Conservation (phyloP, 1,140 invertebrate species). For the Trichonephila inaurata region DNA sequence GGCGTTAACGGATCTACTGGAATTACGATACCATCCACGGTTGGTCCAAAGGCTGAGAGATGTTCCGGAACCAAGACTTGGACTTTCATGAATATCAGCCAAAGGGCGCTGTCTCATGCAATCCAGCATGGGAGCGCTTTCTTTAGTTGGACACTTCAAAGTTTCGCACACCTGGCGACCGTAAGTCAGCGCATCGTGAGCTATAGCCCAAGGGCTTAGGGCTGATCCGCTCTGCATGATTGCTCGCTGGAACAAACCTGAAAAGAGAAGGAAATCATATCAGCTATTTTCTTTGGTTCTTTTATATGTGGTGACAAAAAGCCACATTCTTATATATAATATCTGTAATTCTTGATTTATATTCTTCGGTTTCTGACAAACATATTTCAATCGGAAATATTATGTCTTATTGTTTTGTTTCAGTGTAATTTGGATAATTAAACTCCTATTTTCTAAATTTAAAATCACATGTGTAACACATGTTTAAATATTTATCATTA, state of each 20-base stretch:
- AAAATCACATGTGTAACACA: too few species aligned
- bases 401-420: too few species aligned
- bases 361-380: too few species aligned
- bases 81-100: conserved; percentile 82
- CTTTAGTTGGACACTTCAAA: conserved; percentile 87
- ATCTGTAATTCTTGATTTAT: too few species aligned
- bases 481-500: too few species aligned
- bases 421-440: too few species aligned
- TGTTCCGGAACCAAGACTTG: conserved; percentile 89
- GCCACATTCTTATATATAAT: too few species aligned
- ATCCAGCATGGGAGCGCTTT: conserved; percentile 87
- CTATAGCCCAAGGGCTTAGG: conserved; percentile 81
- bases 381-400: too few species aligned
- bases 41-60: conserved; percentile 92
- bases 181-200: conserved; percentile 85
- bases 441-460: too few species aligned
- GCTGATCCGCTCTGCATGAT: conserved; percentile 81
- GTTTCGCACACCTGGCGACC: conserved; percentile 91
- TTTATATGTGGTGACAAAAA: background rate
- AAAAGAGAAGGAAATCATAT: conserved; percentile 20
- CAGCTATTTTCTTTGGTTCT: background rate
- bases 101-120: conserved; percentile 90
- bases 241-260: conserved; percentile 80
- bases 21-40: conserved; percentile 87
- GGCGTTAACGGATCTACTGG: conserved; percentile 79